Base-by-base conservation (phyloP, 2,888 invertebrate genomes). In the Leistus spinibarbis region DNA sequence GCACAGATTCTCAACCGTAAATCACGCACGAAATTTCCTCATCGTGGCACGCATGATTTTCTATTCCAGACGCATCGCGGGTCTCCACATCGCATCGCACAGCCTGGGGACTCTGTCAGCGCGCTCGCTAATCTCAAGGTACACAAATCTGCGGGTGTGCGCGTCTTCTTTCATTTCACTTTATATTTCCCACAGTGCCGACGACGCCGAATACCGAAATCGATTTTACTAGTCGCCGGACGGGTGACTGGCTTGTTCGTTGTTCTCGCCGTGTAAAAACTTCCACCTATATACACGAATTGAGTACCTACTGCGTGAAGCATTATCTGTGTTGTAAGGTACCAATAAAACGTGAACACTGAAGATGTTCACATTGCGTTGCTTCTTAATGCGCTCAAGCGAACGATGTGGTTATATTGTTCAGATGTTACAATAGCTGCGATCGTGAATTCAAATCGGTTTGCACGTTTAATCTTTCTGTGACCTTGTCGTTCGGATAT, bases 21-120 rank as follows among this genome's bases (percentile, higher is more conserved):
- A 71, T 71, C 71, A 71, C 71, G 71, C 71, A 64, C 64, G 71
- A 71, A 71, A 71, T 71, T 69, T 69, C 24, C 69, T 69, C 69
- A 69, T 70, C 70, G 63, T 57, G 60, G 66, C 66, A 72, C 66
- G 72, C 57, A 72, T 72, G 66, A 72, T 66, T 66, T 56, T 72
- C 66, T 72, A 72, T 72, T 72, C 66, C 20, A 27, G 60, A 24
- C 24, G 72, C 66, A 66, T 72, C 22, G 63, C 13, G 22, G n/a
- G 22, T 17, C 60, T 10, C 60, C 60, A 60, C 22, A 22, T 19
- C 60, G 60, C 60, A 60, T 10, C 60, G 60, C 60, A 60, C 19
- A 60, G 53, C 53, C 22, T 54, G 64, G 54, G 53, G 71, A 64
- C 64, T 40, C 64, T 54, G 71, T 64, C 64, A 64, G 60, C 62